A percentile compares a stretch with the other conserved stretches of the same genome.
These are phyloP conservation scores for Amphiduros pacificus DNA, from an alignment of 2,888 invertebrate species.

Conservation along the genomic window DNA sequence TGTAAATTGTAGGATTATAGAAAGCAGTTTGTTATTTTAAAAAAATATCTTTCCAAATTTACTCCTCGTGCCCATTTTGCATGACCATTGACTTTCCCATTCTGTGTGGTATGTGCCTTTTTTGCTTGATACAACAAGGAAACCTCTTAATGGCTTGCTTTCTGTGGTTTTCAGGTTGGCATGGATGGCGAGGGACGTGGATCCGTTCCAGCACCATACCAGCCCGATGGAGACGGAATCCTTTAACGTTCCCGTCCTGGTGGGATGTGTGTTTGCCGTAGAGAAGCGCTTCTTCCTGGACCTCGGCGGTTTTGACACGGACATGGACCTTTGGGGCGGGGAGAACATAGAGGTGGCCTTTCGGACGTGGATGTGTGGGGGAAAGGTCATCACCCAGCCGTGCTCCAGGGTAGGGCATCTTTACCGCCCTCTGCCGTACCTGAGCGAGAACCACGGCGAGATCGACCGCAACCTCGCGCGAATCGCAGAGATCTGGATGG, in stretches of 20 bases:
- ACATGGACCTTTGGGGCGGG: constrained; percentile 32
- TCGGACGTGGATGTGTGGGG: constrained; percentile 32
- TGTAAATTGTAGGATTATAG: no score
- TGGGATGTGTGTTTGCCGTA: constrained; percentile 27
- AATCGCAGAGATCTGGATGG: constrained; percentile 27
- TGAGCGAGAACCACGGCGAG: constrained; percentile 19
- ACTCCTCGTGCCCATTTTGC: not conserved
- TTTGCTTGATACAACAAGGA: no score
- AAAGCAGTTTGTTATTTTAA: no score
- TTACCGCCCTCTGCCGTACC: constrained; percentile 28
- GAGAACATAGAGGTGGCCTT: constrained; percentile 30
- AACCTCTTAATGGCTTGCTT: no score
- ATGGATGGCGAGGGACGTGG: no score
- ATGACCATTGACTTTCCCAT: no score
- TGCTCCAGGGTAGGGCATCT: constrained; percentile 32
- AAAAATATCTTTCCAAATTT: no score
- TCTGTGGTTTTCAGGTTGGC: no score
- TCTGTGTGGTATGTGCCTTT: no score
- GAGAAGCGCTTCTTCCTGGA: constrained; percentile 21
- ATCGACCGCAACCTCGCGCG: constrained; percentile 28
- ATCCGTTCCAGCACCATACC: constrained; percentile 20
- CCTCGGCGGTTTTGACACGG: constrained; percentile 24
- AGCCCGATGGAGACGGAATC: constrained; percentile 20
- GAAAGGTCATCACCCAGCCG: constrained; percentile 27
- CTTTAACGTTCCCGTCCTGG: constrained; percentile 24